A percentile compares a stretch with the other conserved stretches of the same genome.
Evolutionary conservation across 2,888 invertebrate species (phyloP).

Genomic region (Nowickia ferox): DNA sequence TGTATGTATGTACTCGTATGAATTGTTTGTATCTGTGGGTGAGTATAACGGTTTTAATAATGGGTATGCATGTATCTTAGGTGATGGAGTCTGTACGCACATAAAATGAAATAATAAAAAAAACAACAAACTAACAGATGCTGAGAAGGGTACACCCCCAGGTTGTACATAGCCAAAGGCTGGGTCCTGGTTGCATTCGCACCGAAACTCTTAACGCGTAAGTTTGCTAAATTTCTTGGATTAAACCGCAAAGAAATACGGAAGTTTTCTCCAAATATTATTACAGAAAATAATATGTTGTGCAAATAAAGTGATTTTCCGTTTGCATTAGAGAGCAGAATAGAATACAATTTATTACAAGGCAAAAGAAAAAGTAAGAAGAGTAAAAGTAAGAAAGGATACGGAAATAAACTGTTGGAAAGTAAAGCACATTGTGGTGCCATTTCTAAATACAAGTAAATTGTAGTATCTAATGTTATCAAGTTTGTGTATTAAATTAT

Average conservation of each 20-base stretch:
- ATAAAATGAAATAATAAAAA: constrained; percentile 30
- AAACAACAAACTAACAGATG: constrained; percentile 78
- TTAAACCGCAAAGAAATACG: constrained; percentile 81
- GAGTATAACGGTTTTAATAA: constrained; percentile 45
- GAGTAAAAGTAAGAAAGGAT: constrained; percentile 72
- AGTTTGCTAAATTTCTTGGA: constrained; percentile 82
- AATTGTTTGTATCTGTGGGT: constrained; percentile 39
- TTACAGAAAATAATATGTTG: constrained; percentile 67
- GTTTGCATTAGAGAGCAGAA: constrained; percentile 60
- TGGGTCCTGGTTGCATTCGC: constrained; percentile 83
- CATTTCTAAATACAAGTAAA: constrained; percentile 17
- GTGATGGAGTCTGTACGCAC: constrained; percentile 70
- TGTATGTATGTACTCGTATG: constrained; percentile 34
- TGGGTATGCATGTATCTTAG: constrained; percentile 67
- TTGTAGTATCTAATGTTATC: constrained; percentile 22
- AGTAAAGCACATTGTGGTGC: constrained; percentile 43
- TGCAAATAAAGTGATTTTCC: constrained; percentile 73
- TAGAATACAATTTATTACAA: constrained; percentile 66
- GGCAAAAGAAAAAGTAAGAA: constrained; percentile 71
- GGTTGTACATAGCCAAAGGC: constrained; percentile 83
- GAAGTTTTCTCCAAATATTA: constrained; percentile 77
- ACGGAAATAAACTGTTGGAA: constrained; percentile 80
- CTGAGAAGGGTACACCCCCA: constrained; percentile 83
- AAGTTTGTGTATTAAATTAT: constrained; percentile 43
- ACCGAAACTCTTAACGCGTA: constrained; percentile 82